Evolutionary conservation across 2,888 invertebrate genomes (phyloP).

Genomic region (Lithophane socia): DNA sequence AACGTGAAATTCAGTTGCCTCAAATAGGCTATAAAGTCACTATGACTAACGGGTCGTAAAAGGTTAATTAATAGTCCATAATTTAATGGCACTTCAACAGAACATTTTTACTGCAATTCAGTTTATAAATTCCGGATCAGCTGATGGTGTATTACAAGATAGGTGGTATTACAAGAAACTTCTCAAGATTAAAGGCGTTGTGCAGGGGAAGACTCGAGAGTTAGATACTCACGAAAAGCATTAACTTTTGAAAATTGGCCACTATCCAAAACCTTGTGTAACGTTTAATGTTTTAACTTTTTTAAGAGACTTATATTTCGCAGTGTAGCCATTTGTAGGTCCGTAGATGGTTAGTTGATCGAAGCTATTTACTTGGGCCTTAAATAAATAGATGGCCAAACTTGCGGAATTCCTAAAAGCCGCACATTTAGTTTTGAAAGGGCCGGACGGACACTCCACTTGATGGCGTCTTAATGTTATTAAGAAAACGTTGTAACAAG

Average conservation of each 20-base stretch:
- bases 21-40: constrained; percentile 55
- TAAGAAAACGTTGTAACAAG: constrained; percentile 76
- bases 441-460: constrained; percentile 64
- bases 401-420: constrained; percentile 62
- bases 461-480: constrained; percentile 75
- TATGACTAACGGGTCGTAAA: constrained; percentile 43
- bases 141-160: constrained; percentile 34
- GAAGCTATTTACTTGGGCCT: constrained; percentile 69
- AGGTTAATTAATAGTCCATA: constrained; percentile 38
- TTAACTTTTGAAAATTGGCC: constrained; percentile 58
- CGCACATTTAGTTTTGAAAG: constrained; percentile 69
- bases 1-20: constrained; percentile 64
- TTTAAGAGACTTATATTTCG: constrained; percentile 27
- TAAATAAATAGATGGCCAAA: constrained; percentile 70
- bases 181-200: constrained; percentile 51
- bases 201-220: constrained; percentile 38
- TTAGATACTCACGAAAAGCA: constrained; percentile 55
- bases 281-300: constrained; percentile 48
- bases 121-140: constrained; percentile 44
- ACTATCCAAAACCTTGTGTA: constrained; percentile 57
- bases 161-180: constrained; percentile 45
- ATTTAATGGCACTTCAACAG: constrained; percentile 35
- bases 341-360: constrained; percentile 21
- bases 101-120: constrained; percentile 10
- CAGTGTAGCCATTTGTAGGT: constrained; percentile 17